A percentile compares a stretch with the other conserved stretches of the same genome.
phyloP scores from a whole-genome alignment of 2,888 invertebrate species.

The Eurytoma californica region DNA sequence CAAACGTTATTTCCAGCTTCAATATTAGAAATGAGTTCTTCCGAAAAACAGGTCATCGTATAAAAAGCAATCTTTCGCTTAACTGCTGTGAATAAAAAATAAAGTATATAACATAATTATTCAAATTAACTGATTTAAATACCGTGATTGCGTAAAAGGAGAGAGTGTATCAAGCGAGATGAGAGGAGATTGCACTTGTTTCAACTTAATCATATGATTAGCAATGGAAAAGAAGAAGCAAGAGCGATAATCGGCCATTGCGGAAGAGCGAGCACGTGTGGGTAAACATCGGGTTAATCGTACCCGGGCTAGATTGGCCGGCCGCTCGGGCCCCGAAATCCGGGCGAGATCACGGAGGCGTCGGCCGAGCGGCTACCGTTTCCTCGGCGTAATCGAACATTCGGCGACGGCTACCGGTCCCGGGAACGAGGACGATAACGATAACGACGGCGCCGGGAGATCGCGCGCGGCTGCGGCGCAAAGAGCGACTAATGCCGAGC shows the following conservation, averaged over 20 bases:
- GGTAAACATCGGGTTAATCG: too few species aligned
- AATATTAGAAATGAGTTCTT: not conserved
- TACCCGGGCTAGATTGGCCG: too few species aligned
- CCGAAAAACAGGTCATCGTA: not conserved
- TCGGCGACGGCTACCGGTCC: not conserved
- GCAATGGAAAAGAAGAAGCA: not conserved
- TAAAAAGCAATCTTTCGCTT: not conserved
- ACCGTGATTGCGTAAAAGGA: too few species aligned
- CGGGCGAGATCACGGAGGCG: conserved; percentile 23
- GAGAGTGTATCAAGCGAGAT: too few species aligned
- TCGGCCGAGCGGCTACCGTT: conserved; percentile 54
- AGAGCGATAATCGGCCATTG: conserved; percentile 12
- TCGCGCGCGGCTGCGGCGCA: conserved; percentile 31
- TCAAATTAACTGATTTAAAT: not conserved
- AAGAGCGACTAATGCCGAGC: conserved; percentile 56
- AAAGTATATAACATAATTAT: not conserved
- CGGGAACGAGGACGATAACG: conserved; percentile 24
- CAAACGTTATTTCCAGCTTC: not conserved
- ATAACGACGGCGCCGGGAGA: conserved; percentile 20
- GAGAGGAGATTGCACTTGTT: not conserved
- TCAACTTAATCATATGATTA: not conserved
- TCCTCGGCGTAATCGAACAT: conserved; percentile 33
- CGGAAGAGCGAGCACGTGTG: not conserved
- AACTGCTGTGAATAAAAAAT: not conserved
- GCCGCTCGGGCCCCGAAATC: too few species aligned